Base-by-base conservation (phyloP, 2,113 vertebrate species). In the Myotis yumanensis region DNA sequence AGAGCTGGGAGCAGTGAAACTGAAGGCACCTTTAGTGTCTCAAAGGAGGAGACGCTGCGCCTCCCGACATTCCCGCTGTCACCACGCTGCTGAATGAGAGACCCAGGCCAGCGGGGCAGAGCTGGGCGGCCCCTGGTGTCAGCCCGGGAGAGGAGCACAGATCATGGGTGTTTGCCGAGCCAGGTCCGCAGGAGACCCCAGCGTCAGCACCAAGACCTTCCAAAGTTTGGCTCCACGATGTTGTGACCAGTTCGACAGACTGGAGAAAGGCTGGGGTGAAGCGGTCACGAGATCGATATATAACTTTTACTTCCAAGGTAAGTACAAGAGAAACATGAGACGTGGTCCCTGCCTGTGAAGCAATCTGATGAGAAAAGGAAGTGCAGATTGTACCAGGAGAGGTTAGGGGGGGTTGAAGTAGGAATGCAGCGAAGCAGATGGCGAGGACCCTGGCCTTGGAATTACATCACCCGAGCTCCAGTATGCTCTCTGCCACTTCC, bases 401-500 rank as follows among this genome's bases (percentile, higher is more conserved):
- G 18, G 23, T 18, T 1, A 54, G 32, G 79, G 51, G 40, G 8
- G 30, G 28, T 1, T 7, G 6, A 20, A 16, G 15, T 4, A 15
- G 16, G 37, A 10, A 59, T 3, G 14, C 1, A 46, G 28, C 4
- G 2, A 0, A n/a, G 28, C 35, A 0, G 7, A 79, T 4, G 14
- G 23, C 57, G 43, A 22, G 30, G 62, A 35, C 7, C 32, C 40
- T 28, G 15, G 18, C 7, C 30, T 43, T 40, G 23, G 28, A 57
- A 17, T 88, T 43, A 52, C 64, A 54, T 57, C 16, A n/a, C 30
- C 22, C 23, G 23, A 17, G 28, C n/a, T 46, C 89, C 3, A 48
- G 48, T 23, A 2, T 46, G 51, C 48, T 79, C 43, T 81, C 15
- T 46, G 32, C 25, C 59, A 14, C 32, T 25, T 51, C 12, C 32